Evolutionary conservation across 1,140 invertebrate species (phyloP), one percentile per base, ranked within the genome.

Genomic region (Harpegnathos saltator): DNA sequence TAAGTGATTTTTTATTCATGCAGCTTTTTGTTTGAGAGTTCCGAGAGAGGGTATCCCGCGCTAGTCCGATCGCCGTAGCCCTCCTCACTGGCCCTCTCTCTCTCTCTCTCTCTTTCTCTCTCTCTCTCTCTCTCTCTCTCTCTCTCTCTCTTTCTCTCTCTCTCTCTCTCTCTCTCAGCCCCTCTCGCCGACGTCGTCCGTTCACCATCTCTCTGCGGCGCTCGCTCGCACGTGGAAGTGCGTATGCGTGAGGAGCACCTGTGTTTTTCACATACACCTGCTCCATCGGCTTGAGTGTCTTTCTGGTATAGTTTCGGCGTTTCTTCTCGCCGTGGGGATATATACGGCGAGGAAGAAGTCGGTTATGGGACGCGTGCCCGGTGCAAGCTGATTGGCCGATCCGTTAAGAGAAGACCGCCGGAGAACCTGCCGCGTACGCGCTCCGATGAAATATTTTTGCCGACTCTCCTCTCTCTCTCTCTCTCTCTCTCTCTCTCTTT

Each of bases 201-300:
- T 78, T 26, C 48, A 58, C 61, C 78, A 65, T 65, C 56, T 80
- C 78, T 68, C n/a, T n/a, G n/a, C n/a, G n/a, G 80, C 65, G 61
- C 58, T 48, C 61, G 59, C 71, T 38, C 75, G 78, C 69, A 44
- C 72, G 73, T 80, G 33, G 73, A 84, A 17, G 48, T 26, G 56
- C 56, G 56, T 80, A 66, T 80, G 85, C 81, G 81, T 78, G 33
- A 59, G 75, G 71, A 84, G 89, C 89, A 90, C 89, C 89, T 90
- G 89, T 90, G 85, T 89, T 89, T 86, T 86, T 90, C 87, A 90
- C 86, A 89, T 89, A 90, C 89, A 90, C 89, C 89, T 90, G 89
- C 89, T 90, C 87, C 82, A 82, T 72, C 86, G 61, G 77, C 83
- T 69, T 56, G 68, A 85, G 83, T 87, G 77, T 74, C 77, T 87